Evolutionary conservation across 35 echinoderm and acorn worm species (phyloP).

Genomic region (Stichopus chloronotus): DNA sequence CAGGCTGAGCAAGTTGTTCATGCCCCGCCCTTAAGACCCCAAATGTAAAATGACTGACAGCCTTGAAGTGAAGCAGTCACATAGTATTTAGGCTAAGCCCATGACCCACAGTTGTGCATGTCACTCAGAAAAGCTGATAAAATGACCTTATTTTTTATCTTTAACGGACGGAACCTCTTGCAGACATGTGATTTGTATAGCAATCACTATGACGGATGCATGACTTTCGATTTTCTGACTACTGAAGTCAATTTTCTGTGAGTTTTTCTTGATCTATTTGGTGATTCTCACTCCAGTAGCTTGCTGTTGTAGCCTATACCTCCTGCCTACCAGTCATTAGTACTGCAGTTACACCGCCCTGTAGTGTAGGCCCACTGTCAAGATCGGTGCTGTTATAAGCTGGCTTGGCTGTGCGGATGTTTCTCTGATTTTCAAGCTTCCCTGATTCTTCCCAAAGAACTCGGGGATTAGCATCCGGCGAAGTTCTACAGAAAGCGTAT

Average conservation of each 20-base stretch:
- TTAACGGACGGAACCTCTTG: neutral
- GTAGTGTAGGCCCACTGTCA: neutral
- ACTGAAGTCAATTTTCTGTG: neutral
- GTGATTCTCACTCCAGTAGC: neutral
- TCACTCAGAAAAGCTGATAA: neutral
- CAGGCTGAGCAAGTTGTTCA: no score
- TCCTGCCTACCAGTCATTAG: conserved; percentile 16
- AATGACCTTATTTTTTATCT: neutral
- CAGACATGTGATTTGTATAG: conserved; percentile 4
- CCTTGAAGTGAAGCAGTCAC: no score
- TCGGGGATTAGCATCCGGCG: neutral
- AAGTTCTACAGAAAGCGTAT: neutral
- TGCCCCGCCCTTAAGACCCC: no score
- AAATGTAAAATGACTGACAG: no score
- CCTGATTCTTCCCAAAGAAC: neutral
- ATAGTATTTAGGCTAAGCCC: no score
- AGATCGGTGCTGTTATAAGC: neutral
- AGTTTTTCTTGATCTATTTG: neutral
- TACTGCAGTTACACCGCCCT: neutral
- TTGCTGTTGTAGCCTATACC: neutral
- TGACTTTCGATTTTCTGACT: neutral
- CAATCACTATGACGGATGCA: neutral
- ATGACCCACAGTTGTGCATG: no score
- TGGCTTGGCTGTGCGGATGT: neutral
- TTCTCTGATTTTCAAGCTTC: conserved; percentile 6